A percentile compares a stretch with the other conserved stretches of the same genome.
Evolutionary conservation across 2,888 invertebrate species (phyloP).

Genomic region (Leucoma salicis): DNA sequence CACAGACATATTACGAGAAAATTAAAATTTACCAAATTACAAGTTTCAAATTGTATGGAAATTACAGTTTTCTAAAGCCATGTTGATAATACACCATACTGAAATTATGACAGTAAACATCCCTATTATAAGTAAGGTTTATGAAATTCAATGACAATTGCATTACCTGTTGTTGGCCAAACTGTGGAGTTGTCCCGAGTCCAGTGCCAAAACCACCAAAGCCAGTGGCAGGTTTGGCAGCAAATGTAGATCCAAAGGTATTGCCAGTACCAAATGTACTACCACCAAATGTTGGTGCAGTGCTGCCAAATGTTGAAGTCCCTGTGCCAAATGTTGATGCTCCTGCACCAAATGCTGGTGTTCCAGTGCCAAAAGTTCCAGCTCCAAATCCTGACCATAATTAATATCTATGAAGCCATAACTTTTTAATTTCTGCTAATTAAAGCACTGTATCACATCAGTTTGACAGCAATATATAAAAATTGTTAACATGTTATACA

Average conservation of each 20-base stretch:
- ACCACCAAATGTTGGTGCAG: constrained; percentile 55
- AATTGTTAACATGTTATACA: no score
- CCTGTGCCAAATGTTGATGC: constrained; percentile 51
- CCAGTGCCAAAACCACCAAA: constrained; percentile 75
- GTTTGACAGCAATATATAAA: no score
- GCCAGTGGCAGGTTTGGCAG: constrained; percentile 64
- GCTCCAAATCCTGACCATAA: constrained; percentile 41
- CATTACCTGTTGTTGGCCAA: constrained; percentile 73
- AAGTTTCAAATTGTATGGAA: no score
- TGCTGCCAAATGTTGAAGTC: constrained; percentile 49
- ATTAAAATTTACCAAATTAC: no score
- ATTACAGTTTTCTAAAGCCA: no score
- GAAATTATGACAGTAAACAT: no score
- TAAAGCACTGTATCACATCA: no score
- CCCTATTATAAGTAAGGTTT: no score
- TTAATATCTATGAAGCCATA: no score
- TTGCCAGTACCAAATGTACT: constrained; percentile 58
- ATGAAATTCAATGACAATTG: constrained; percentile 2
- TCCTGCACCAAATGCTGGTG: constrained; percentile 50
- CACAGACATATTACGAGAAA: no score
- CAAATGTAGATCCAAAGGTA: constrained; percentile 72
- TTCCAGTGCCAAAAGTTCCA: constrained; percentile 31
- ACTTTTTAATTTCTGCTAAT: no score
- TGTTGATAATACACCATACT: no score
- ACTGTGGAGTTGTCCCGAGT: constrained; percentile 63